Percentiles rank a stretch among this genome's conserved stretches.
Conservation (phyloP, 2,113 vertebrate species). For the Nannobrachium achirus region DNA sequence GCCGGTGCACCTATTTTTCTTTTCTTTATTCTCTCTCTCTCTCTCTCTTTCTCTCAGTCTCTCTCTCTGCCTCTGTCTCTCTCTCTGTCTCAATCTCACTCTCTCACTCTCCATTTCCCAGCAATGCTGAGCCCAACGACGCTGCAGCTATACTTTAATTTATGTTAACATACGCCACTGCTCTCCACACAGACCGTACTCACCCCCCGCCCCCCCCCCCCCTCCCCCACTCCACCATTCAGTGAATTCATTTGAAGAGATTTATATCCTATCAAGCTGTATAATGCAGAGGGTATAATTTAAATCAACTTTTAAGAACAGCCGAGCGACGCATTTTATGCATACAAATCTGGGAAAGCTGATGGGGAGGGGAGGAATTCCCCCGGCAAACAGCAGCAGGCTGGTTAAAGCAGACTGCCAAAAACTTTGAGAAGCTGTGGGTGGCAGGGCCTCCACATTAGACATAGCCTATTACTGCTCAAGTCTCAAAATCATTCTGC, state of each 20-base stretch:
- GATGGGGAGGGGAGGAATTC: slow-evolving; percentile 34
- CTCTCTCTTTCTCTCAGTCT: slow-evolving; percentile 5
- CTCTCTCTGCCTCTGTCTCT: slow-evolving; percentile 14
- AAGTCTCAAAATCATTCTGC: slow-evolving; percentile 46
- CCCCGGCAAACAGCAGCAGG: slow-evolving; percentile 46
- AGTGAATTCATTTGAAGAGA: slow-evolving; percentile 79
- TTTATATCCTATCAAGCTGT: slow-evolving; percentile 79
- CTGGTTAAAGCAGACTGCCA: slow-evolving; percentile 59
- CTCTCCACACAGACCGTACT: slow-evolving; percentile 35
- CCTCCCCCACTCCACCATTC: slow-evolving; percentile 49
- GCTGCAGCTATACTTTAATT: slow-evolving; percentile 73
- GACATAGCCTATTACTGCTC: slow-evolving; percentile 57
- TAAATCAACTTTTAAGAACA: slow-evolving; percentile 79
- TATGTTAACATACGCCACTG: slow-evolving; percentile 76
- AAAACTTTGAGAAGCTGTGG: slow-evolving; percentile 57
- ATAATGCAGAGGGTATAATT: slow-evolving; percentile 78
- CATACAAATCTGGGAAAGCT: slow-evolving; percentile 70
- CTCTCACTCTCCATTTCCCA: slow-evolving; percentile 15
- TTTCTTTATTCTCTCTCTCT: background rate
- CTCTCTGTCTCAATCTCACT: slow-evolving; percentile 5
- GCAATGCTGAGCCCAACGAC: slow-evolving; percentile 7
- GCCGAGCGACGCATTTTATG: slow-evolving; percentile 57
- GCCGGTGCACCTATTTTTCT: background rate
- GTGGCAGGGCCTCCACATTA: slow-evolving; percentile 55
- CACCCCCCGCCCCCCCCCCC: slow-evolving; percentile 19